Evolutionary conservation across 2,888 invertebrate genomes (phyloP).

Genomic region (Apeira syringaria): DNA sequence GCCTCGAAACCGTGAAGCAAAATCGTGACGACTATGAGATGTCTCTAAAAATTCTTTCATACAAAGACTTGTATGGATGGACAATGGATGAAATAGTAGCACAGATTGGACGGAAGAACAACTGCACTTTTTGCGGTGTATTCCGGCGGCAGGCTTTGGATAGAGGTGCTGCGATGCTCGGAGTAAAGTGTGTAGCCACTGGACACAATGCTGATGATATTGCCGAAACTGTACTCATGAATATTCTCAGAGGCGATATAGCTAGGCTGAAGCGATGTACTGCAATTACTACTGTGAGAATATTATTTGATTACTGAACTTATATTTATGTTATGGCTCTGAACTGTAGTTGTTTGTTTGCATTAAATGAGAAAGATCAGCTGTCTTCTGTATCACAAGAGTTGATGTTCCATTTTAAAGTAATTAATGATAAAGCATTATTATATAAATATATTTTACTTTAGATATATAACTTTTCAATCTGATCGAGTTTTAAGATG

Average conservation of each 20-base stretch:
- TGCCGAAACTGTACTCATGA: slow-evolving; percentile 99
- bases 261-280: slow-evolving; percentile 97
- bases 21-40: slow-evolving; percentile 97
- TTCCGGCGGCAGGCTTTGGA: slow-evolving; percentile 98
- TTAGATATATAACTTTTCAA: too few relatives aligned
- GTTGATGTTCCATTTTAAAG: too few relatives aligned
- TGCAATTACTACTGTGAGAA: slow-evolving; percentile 91
- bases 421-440: too few relatives aligned
- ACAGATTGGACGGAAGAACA: slow-evolving; percentile 94
- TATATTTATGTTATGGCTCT: too few relatives aligned
- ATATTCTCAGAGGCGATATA: slow-evolving; percentile 97
- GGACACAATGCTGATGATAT: slow-evolving; percentile 99
- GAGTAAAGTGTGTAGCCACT: slow-evolving; percentile 97
- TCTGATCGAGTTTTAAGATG: too few relatives aligned
- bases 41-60: slow-evolving; percentile 96
- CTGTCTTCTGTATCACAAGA: too few relatives aligned
- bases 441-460: too few relatives aligned
- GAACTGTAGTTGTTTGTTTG: too few relatives aligned
- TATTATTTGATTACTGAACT: background rate
- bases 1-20: slow-evolving; percentile 97
- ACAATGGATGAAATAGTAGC: slow-evolving; percentile 99
- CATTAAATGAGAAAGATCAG: too few relatives aligned
- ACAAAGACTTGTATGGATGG: slow-evolving; percentile 99
- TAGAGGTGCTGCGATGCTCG: slow-evolving; percentile 94
- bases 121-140: slow-evolving; percentile 98